These are phyloP conservation scores for Ormyrus pomaceus DNA, from an alignment of 2,888 invertebrate genomes.

Conservation along the genomic window DNA sequence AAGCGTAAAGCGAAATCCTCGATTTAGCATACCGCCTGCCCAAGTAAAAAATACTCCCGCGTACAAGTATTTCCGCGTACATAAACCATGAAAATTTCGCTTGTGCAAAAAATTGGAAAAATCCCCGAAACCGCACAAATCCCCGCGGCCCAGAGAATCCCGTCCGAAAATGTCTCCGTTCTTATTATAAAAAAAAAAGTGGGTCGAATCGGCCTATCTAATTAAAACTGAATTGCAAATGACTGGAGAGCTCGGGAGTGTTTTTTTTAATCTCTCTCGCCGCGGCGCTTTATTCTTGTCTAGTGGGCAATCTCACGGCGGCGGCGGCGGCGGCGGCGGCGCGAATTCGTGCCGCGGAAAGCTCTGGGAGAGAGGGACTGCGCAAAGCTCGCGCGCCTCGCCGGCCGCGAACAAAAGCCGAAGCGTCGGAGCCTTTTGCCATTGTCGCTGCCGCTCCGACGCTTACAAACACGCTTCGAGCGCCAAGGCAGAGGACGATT, in stretches of 20 bases:
- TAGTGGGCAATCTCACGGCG: conserved; percentile 48
- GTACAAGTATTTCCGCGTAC: no score
- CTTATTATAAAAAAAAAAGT: no score
- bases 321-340: neutral
- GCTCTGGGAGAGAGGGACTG: conserved; percentile 19
- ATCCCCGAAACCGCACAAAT: no score
- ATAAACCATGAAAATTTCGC: no score
- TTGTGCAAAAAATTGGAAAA: no score
- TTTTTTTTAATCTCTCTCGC: conserved; percentile 46
- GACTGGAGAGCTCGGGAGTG: neutral
- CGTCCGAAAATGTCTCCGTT: no score
- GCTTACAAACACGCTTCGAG: neutral
- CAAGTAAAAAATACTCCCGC: no score
- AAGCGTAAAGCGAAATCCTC: no score
- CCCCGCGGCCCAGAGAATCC: no score
- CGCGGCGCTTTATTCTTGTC: conserved; percentile 30
- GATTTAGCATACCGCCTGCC: no score
- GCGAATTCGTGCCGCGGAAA: conserved; percentile 28
- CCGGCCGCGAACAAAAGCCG: conserved; percentile 36
- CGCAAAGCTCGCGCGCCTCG: conserved; percentile 18
- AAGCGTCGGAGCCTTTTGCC: conserved; percentile 7
- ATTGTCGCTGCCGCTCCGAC: neutral
- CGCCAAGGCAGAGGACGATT: no score
- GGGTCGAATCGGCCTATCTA: neutral
- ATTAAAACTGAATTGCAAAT: conserved; percentile 53